These are phyloP conservation scores for Heterotilapia buettikoferi DNA, from an alignment of 2,113 vertebrate species.

Conservation along the genomic window DNA sequence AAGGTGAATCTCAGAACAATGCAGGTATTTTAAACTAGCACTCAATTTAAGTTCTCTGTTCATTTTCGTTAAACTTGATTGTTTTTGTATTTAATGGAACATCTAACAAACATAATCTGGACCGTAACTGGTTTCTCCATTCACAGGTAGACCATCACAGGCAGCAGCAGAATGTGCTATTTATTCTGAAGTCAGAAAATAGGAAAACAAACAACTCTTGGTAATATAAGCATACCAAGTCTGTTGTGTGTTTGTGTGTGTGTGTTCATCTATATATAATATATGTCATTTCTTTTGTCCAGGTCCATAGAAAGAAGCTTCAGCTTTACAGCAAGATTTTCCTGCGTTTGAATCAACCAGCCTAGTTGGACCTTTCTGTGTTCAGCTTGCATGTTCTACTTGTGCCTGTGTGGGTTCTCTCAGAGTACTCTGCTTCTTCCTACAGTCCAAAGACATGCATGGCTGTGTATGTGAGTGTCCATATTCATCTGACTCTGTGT, in stretches of 20 bases:
- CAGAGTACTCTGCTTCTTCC: background rate
- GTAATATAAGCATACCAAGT: background rate
- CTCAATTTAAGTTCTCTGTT: accelerated
- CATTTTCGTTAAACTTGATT: accelerated
- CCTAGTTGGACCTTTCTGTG: background rate
- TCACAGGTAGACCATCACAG: background rate
- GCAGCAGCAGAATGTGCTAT: accelerated
- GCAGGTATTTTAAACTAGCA: background rate
- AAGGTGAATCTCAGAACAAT: accelerated
- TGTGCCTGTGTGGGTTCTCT: accelerated
- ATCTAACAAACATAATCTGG: accelerated
- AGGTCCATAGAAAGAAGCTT: background rate
- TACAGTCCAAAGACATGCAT: background rate
- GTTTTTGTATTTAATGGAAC: accelerated
- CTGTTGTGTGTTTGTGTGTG: background rate
- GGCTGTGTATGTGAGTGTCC: background rate
- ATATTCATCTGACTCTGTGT: background rate
- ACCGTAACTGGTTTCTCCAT: accelerated
- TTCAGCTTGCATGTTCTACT: accelerated
- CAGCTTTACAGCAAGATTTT: background rate
- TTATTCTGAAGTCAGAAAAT: background rate
- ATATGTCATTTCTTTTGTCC: accelerated
- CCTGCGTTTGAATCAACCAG: accelerated
- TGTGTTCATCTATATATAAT: background rate
- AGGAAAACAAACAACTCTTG: background rate